Evolutionary conservation across 2,888 invertebrate genomes (phyloP).

Genomic region (Brachypalpus laphriformis): DNA sequence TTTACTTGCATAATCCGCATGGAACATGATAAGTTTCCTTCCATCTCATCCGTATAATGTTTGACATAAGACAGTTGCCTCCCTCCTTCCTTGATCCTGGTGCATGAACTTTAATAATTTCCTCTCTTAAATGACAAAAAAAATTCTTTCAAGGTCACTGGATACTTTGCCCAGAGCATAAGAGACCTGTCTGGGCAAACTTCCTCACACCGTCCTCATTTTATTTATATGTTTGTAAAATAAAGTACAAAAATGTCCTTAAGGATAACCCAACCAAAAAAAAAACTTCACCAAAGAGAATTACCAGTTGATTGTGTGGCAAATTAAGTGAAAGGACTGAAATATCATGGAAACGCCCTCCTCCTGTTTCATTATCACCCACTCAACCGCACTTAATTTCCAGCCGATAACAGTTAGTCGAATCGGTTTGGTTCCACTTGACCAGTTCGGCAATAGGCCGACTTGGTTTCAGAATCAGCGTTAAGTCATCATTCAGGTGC

Average conservation of each 20-base stretch:
- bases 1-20: background rate
- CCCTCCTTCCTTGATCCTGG: background rate
- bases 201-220: background rate
- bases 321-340: conserved; percentile 37
- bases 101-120: background rate
- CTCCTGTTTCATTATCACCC: conserved; percentile 9
- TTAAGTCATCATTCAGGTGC: conserved; percentile 79
- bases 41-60: background rate
- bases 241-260: conserved; percentile 44
- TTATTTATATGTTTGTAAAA: conserved; percentile 36
- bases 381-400: conserved; percentile 80
- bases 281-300: background rate
- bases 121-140: background rate
- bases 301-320: background rate
- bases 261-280: background rate
- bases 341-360: too few relatives aligned
- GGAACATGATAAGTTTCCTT: background rate
- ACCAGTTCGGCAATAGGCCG: conserved; percentile 81
- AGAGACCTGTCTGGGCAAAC: conserved; percentile 19
- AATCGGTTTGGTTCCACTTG: conserved; percentile 80
- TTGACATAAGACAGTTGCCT: background rate
- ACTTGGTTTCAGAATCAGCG: conserved; percentile 81
- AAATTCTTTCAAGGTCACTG: conserved; percentile 22
- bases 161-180: conserved; percentile 13
- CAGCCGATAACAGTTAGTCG: conserved; percentile 79